Conservation (phyloP, 2,888 invertebrate species). For the Seira musarum region DNA sequence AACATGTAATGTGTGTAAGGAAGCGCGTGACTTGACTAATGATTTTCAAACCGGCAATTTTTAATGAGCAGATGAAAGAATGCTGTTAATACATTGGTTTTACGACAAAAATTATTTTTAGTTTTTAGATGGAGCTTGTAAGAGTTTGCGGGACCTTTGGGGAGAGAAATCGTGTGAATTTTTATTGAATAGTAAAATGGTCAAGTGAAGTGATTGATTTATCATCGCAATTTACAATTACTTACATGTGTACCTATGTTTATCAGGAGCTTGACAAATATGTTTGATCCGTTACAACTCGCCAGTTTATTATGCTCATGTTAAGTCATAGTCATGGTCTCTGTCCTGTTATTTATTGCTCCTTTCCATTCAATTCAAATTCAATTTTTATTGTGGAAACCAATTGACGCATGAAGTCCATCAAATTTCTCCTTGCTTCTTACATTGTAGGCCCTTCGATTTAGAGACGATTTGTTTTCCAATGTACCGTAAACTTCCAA, state of each 20-base stretch:
- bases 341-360: no score
- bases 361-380: background rate
- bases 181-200: background rate
- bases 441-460: background rate
- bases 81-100: no score
- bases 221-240: background rate
- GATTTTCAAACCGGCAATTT: background rate
- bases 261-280: background rate
- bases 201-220: background rate
- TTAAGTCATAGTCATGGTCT: background rate
- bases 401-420: background rate
- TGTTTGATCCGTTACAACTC: no score
- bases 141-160: no score
- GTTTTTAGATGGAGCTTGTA: background rate
- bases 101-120: background rate
- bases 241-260: background rate
- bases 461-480: no score
- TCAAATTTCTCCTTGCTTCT: background rate
- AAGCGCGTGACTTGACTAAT: background rate
- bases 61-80: no score
- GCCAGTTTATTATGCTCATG: no score
- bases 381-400: background rate
- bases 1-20: no score
- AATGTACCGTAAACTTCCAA: no score
- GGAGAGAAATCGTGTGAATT: background rate